Base-by-base conservation (phyloP, 2,888 invertebrate genomes). In the Hirtodrosophila histrioides region DNA sequence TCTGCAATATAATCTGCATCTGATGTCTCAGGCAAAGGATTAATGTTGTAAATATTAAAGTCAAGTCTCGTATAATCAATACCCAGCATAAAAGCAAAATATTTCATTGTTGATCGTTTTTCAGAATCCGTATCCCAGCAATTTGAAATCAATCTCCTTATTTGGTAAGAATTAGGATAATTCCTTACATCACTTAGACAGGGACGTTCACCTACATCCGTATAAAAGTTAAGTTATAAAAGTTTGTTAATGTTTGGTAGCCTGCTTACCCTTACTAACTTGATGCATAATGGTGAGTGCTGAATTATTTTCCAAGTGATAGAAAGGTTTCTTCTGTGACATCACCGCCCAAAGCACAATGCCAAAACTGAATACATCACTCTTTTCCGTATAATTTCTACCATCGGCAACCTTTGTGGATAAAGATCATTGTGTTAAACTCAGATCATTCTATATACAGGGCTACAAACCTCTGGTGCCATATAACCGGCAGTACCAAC, bases 311-410 rank as follows among this genome's bases (percentile, higher is more conserved):
- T 7, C 0, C 23, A 50, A 17, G 7, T 69, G 23, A 43, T 67
- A 27, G 27, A 56, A 69, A 4, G 64, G 64, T 12, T 8, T 33
- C 43, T 24, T 36, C 5, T 39, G 29, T 0, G 29, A 12, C 29
- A 48, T 10, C 10, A 55, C 39, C 11, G 69, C 64, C 55, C 51
- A 58, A 0, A 70, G 29, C 3, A 58, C 12, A 35, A 69, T 64
- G 4, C 43, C 69, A 5, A 64, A 48, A 27, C 69, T 70, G 24
- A 12, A 70, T 9, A 64, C 58, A 11, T 69, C 69, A 24, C 46
- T 41, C 23, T 36, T 64, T 1, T 55, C 50, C 8, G 43, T 37
- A 12, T 64, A 69, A 0, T 7, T 9, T 0, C 3, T 0, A 1
- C 23, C 44, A 0, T 6, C 3, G 12, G 5, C 3, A 9, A 45